Conservation (phyloP, 2,113 vertebrate genomes). For the Scomber scombrus region DNA sequence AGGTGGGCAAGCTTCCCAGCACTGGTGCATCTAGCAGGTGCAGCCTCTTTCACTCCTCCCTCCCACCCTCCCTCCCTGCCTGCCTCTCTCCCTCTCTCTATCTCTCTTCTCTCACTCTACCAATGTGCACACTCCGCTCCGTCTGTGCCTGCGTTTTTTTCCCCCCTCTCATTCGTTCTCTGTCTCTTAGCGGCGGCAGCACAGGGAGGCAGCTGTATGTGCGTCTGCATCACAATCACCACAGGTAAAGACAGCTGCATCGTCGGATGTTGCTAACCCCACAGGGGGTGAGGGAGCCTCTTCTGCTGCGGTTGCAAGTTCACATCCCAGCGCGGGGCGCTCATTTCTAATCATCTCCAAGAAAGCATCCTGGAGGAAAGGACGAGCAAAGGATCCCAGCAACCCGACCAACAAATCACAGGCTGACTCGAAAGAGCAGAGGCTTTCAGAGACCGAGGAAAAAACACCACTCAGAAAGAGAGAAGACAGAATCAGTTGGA, state of each 20-base stretch:
- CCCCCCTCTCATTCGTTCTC: slow-evolving; percentile 66
- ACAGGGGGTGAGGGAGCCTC: slow-evolving; percentile 21
- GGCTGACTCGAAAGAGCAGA: slow-evolving; percentile 54
- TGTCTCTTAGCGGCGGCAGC: slow-evolving; percentile 75
- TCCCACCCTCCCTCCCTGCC: slow-evolving; percentile 64
- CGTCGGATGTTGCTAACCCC: slow-evolving; percentile 54
- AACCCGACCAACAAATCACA: slow-evolving; percentile 69
- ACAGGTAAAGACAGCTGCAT: slow-evolving; percentile 72
- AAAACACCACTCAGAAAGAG: slow-evolving; percentile 26
- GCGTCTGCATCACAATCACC: slow-evolving; percentile 60
- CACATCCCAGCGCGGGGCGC: slow-evolving; percentile 29
- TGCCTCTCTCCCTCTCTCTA: slow-evolving; percentile 70
- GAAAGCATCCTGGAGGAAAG: slow-evolving; percentile 62
- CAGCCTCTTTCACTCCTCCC: slow-evolving; percentile 80
- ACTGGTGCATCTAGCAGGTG: slow-evolving; percentile 80
- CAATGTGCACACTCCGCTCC: slow-evolving; percentile 67
- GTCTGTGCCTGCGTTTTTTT: slow-evolving; percentile 53
- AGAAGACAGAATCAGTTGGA: slow-evolving; percentile 35
- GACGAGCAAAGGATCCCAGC: slow-evolving; percentile 62
- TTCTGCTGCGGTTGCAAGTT: slow-evolving; percentile 53
- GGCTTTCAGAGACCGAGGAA: slow-evolving; percentile 51
- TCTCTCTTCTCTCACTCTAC: slow-evolving; percentile 55
- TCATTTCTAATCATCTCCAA: slow-evolving; percentile 60
- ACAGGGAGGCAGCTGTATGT: slow-evolving; percentile 72
- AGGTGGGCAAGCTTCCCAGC: slow-evolving; percentile 78